These are phyloP conservation scores for Eubucco bourcierii DNA, from an alignment of 2,113 vertebrate species.

Conservation along the genomic window DNA sequence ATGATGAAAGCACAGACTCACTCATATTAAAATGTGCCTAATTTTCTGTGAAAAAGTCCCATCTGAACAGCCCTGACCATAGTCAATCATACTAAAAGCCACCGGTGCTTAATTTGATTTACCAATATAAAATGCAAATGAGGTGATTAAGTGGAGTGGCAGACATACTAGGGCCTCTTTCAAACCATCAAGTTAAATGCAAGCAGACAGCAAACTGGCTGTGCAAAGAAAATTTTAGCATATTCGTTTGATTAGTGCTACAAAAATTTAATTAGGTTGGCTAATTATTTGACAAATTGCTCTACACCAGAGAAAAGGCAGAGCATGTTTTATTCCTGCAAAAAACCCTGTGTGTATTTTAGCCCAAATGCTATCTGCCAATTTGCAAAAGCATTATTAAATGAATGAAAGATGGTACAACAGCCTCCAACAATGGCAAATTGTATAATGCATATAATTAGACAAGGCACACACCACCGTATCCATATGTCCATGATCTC, in stretches of 20 bases:
- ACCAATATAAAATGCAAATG: constrained; percentile 99
- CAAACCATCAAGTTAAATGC: constrained; percentile 98
- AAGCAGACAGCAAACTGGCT: constrained; percentile 94
- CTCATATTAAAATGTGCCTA: constrained; percentile 98
- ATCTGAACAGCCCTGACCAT: constrained; percentile 94
- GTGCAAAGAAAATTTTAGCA: constrained; percentile 97
- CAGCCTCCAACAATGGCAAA: constrained; percentile 90
- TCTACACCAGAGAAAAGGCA: constrained; percentile 88
- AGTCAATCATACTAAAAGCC: constrained; percentile 99
- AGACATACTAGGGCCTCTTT: constrained; percentile 93
- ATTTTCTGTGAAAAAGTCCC: constrained; percentile 98
- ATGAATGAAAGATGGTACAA: constrained; percentile 96
- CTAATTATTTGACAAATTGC: constrained; percentile 99
- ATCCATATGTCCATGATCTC: constrained; percentile 81
- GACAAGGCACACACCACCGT: constrained; percentile 77
- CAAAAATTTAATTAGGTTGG: constrained; percentile 95
- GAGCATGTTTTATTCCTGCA: constrained; percentile 79
- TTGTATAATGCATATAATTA: constrained; percentile 94
- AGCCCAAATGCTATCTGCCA: constrained; percentile 90
- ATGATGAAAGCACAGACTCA: constrained; percentile 85
- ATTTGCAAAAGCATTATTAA: constrained; percentile 98
- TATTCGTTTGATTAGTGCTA: constrained; percentile 98
- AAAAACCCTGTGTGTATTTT: constrained; percentile 82
- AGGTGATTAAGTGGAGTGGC: constrained; percentile 99
- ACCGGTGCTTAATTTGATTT: constrained; percentile 99